Base-by-base conservation (phyloP, 2,888 invertebrate genomes). In the Doris montereyensis region DNA sequence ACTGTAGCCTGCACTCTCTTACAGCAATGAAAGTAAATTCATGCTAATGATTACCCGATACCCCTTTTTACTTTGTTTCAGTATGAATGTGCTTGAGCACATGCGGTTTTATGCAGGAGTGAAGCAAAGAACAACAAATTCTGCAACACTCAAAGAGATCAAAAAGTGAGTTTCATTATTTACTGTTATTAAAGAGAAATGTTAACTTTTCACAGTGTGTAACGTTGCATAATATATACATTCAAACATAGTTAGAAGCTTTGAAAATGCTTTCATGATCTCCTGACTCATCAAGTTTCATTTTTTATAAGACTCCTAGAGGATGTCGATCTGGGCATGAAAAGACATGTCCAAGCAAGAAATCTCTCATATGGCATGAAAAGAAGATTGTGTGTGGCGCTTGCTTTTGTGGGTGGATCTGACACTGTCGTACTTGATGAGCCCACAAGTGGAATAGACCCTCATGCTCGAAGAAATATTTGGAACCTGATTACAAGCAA, bases 381-480 rank as follows among this genome's bases (percentile, higher is more conserved):
- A 81, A 84, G 92, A n/a, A 85, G 92, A 21, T 86, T 92, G 1
- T 91, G 91, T 83, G 91, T 92, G 24, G 92, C 90, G 1, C 84
- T 92, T 62, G 92, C 92, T 2, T 92, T 92, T 84, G 88, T 91
- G 35, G 92, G 92, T 4, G 91, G 89, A 0, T 91, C 92, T 2
- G 86, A 88, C 79, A 87, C 90, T 1, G 87, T 92, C 57, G 89
- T 92, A 52, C 85, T 92, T 68, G 92, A 92, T 83, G 92, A 92
- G 78, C 91, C 91, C 8, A 90, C 91, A 2, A 88, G 88, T 81
- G 91, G 91, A 2, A 90, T 92, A 10, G 92, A 92, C 84, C 92
- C 92, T 1, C 88, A 89, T 70, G 91, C 92, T 3, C 83, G 92
- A 41, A 84, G 91, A 77, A 85, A 86, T 65, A 92, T 92, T 81